Percentiles rank a stretch among this genome's conserved stretches.
phyloP scores from a whole-genome alignment of 2,113 vertebrate genomes.

The Eurypyga helias region DNA sequence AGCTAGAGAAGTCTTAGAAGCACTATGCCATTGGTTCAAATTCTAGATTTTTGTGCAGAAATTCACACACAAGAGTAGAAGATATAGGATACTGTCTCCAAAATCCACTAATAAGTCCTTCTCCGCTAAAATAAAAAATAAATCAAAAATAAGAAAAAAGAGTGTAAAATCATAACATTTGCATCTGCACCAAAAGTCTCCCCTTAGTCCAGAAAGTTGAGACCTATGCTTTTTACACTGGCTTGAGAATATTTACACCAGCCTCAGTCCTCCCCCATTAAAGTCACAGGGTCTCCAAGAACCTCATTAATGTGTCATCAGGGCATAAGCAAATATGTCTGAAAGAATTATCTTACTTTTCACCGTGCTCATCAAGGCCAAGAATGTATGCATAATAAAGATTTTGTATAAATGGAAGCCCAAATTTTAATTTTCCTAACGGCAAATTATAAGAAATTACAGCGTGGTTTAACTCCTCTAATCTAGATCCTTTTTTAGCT shows the following conservation, averaged over 20 bases:
- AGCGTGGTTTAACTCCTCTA: background rate
- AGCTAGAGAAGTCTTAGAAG: background rate
- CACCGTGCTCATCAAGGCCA: background rate
- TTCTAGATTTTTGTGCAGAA: background rate
- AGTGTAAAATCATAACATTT: background rate
- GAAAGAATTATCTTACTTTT: background rate
- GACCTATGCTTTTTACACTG: background rate
- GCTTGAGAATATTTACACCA: background rate
- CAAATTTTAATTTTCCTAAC: background rate
- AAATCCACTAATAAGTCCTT: background rate
- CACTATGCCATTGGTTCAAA: background rate
- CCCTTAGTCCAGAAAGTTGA: background rate
- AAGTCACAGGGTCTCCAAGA: background rate
- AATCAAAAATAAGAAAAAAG: background rate
- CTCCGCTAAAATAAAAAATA: rapidly evolving
- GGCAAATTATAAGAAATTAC: background rate
- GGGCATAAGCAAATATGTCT: background rate
- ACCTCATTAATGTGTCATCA: background rate
- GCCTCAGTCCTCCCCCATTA: background rate
- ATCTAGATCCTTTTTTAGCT: background rate
- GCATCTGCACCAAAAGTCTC: background rate
- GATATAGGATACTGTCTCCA: background rate
- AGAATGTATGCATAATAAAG: background rate
- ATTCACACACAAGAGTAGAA: background rate
- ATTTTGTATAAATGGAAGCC: background rate